These are phyloP conservation scores for Oxytorus armatus DNA, from an alignment of 2,888 invertebrate species.

Conservation along the genomic window DNA sequence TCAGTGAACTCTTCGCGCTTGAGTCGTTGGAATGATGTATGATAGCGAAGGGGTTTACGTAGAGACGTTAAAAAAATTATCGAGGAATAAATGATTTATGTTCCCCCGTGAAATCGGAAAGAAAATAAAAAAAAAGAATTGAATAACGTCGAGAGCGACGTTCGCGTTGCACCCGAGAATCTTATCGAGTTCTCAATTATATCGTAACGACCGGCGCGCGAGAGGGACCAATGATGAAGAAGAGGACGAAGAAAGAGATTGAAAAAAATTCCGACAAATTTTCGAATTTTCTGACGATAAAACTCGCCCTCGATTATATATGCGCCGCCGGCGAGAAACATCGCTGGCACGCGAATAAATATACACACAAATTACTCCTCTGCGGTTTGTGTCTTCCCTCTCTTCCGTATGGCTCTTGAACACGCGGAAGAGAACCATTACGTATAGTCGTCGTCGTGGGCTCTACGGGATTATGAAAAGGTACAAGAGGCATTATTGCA, in stretches of 20 bases:
- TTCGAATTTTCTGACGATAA: conserved; percentile 45
- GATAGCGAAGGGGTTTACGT: conserved; percentile 16
- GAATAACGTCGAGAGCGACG: conserved; percentile 23
- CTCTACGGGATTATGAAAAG: conserved; percentile 44
- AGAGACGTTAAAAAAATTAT: conserved; percentile 49
- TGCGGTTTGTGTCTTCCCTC: conserved; percentile 47
- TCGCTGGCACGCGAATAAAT: conserved; percentile 62
- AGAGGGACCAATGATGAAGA: background rate
- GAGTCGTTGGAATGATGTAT: conserved; percentile 41
- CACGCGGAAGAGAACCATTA: conserved; percentile 62
- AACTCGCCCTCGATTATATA: conserved; percentile 36
- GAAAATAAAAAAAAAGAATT: conserved; percentile 32
- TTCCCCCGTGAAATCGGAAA: conserved; percentile 35
- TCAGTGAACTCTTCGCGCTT: conserved; percentile 42
- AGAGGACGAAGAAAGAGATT: conserved; percentile 6
- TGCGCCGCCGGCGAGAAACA: conserved; percentile 29
- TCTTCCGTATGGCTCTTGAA: conserved; percentile 55
- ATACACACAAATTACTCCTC: conserved; percentile 58
- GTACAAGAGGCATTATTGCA: background rate
- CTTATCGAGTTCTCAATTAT: conserved; percentile 37
- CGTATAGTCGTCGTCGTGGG: conserved; percentile 32
- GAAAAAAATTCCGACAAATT: conserved; percentile 27
- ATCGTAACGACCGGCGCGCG: conserved; percentile 38
- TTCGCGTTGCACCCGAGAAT: conserved; percentile 42
- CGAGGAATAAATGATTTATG: conserved; percentile 47